These are phyloP conservation scores for Eupeodes luniger DNA, from an alignment of 2,888 invertebrate genomes.

Conservation along the genomic window DNA sequence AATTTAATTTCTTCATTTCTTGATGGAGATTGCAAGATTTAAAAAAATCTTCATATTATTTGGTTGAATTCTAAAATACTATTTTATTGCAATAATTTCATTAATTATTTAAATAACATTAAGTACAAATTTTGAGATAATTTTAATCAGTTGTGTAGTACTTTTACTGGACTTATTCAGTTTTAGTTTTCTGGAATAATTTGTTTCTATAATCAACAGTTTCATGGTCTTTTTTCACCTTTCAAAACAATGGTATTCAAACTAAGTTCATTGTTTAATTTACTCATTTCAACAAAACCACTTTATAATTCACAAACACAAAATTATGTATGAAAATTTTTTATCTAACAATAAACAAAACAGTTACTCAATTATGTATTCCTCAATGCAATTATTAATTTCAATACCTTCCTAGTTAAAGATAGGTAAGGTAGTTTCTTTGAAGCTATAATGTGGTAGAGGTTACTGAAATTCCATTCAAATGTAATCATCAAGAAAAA, in stretches of 20 bases:
- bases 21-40: too few species aligned
- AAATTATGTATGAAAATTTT: constrained; percentile 32
- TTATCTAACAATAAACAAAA: constrained; percentile 54
- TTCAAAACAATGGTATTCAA: constrained; percentile 2
- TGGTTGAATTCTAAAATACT: too few species aligned
- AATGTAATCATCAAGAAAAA: constrained; percentile 55
- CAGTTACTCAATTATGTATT: constrained; percentile 66
- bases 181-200: neutral
- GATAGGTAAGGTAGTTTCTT: neutral
- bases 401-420: neutral
- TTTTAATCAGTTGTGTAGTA: too few species aligned
- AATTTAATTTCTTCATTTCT: too few species aligned
- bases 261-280: constrained; percentile 1
- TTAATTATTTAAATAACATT: too few species aligned
- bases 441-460: neutral
- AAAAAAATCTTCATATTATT: too few species aligned
- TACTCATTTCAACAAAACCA: neutral
- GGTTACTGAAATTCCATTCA: constrained; percentile 46
- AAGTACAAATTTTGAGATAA: too few species aligned
- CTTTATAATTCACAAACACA: constrained; percentile 32
- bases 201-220: neutral
- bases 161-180: too few species aligned
- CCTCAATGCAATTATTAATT: constrained; percentile 62
- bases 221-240: neutral
- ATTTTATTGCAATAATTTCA: too few species aligned